These are phyloP conservation scores for Dorcus hopei DNA, from an alignment of 2,888 invertebrate genomes.

Conservation along the genomic window DNA sequence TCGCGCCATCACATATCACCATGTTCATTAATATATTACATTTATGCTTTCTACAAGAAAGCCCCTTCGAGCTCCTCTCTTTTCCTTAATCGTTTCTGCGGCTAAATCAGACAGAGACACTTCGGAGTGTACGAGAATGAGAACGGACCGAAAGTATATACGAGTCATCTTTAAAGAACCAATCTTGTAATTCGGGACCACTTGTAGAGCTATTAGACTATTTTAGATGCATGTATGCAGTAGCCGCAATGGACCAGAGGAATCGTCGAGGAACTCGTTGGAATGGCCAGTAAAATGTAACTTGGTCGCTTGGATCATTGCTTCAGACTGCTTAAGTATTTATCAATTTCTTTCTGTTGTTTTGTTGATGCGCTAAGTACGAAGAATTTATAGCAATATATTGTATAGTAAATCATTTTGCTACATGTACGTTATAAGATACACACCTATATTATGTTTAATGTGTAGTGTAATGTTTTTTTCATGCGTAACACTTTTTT, in stretches of 20 bases:
- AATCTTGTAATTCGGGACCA: conserved; percentile 24
- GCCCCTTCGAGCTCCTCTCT: not conserved
- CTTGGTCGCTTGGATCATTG: conserved; percentile 19
- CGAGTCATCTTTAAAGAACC: conserved; percentile 11
- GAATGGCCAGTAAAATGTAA: conserved; percentile 2
- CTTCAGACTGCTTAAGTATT: conserved; percentile 22
- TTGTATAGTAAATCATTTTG: conserved; percentile 24
- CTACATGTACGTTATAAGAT: conserved; percentile 5
- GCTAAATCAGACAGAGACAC: not conserved
- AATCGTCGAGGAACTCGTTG: conserved; percentile 6
- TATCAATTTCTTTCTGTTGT: conserved; percentile 22
- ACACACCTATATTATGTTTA: conserved; percentile 1
- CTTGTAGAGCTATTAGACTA: conserved; percentile 27
- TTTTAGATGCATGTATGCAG: conserved; percentile 28
- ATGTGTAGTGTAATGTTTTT: not conserved
- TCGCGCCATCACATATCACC: conserved; percentile 5
- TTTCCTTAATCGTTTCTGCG: not conserved
- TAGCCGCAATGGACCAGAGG: conserved; percentile 18
- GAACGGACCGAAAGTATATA: not conserved
- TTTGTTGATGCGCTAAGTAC: conserved; percentile 24
- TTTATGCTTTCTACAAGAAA: conserved; percentile 1
- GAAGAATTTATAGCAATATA: conserved; percentile 20
- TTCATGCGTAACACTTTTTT: not conserved
- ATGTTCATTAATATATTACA: conserved; percentile 1
- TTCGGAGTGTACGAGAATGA: not conserved